Evolutionary conservation across 1,140 invertebrate species (phyloP).

Genomic region (Sarcophaga peregrina): DNA sequence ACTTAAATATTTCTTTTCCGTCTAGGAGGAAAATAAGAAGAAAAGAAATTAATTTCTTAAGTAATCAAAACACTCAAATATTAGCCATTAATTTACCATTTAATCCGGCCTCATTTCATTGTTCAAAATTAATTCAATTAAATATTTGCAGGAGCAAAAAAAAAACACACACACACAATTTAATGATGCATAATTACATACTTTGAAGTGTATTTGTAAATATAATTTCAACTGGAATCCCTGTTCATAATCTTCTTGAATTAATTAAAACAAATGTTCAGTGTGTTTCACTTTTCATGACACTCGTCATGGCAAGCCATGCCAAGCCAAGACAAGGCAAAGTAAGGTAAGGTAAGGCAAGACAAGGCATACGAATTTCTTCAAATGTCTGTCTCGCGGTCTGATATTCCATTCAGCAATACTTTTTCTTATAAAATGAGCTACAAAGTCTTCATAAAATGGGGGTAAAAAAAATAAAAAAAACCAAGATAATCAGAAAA

Average conservation of each 20-base stretch:
- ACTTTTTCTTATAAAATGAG: too few species aligned
- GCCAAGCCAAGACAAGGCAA: not conserved
- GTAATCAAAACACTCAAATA: too few species aligned
- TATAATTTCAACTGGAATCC: constrained; percentile 1
- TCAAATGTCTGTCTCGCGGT: not conserved
- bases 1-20: too few species aligned
- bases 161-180: not conserved
- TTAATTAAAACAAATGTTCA: constrained; percentile 16
- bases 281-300: not conserved
- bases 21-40: too few species aligned
- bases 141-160: not conserved
- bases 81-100: too few species aligned
- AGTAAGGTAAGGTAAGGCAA: too few species aligned
- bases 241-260: not conserved
- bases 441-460: not conserved
- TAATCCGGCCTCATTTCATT: not conserved
- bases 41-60: too few species aligned
- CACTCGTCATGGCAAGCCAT: not conserved
- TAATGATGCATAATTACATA: not conserved
- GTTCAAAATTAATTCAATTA: constrained; percentile 7
- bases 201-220: not conserved
- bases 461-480: too few species aligned
- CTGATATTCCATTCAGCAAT: not conserved
- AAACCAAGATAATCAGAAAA: not conserved
- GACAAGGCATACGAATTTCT: not conserved